Base-by-base conservation (phyloP, 35 echinoderm and acorn worm species). In the Chiridota heheva region DNA sequence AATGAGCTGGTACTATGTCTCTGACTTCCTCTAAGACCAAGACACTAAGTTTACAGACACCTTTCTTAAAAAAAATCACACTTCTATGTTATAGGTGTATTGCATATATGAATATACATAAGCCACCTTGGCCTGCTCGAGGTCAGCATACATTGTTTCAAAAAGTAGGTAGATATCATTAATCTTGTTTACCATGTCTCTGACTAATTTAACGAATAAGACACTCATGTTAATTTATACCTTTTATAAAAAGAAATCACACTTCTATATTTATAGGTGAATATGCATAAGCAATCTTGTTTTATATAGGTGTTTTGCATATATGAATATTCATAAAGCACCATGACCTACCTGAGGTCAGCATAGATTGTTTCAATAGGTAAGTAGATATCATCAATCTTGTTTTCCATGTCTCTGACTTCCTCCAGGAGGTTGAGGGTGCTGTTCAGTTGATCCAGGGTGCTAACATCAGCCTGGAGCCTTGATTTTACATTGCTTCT, bases 331-430 rank as follows among this genome's bases (percentile, higher is more conserved):
- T n/a, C n/a, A n/a, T n/a, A n/a, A n/a, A n/a, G n/a, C n/a, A n/a
- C n/a, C n/a, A n/a, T n/a, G n/a, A n/a, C n/a, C 10, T 65, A 98
- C 95, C 85, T 91, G 65, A 98, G 85, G 43, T 98, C 85, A 24
- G 85, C 86, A 67, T 98, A 98, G 56, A 91, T 84, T 37, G 95
- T 98, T 70, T 98, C 95, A 32, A 98, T 98, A 7, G 95, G 95
- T 3, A 98, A 80, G 55, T 98, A 98, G 46, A 98, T 98, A 5
- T 49, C 89, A 47, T 98, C 95, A 18, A 98, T 89, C 74, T 98
- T 98, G 45, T 98, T 98, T 60, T 98, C 95, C 95, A 98, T 98
- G 53, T 98, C 95, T 56, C 89, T 33, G 1, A 98, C 88, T 64
- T 98, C 95, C 69, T 98, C 95, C n/a, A 98, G 49, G 12, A 91